Evolutionary conservation across 2,113 vertebrate species (phyloP), one percentile per base, ranked within the genome.

Genomic region (Cavia aperea): DNA sequence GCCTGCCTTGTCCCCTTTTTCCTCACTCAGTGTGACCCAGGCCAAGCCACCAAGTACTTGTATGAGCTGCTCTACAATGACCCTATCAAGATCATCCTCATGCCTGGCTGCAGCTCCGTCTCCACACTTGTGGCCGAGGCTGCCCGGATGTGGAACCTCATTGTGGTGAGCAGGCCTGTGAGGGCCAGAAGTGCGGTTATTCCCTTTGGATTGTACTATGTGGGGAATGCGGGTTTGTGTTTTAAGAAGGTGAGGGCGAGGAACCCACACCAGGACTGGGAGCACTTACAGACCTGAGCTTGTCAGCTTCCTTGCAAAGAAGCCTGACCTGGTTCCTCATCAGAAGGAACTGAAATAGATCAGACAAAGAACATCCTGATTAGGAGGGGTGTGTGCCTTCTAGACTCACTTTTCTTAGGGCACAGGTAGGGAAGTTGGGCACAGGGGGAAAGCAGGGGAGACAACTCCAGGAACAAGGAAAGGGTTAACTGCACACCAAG

Each of bases 101-200:
- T 99, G 99, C 99, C 99, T 0, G 99, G 99, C 88, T 99, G 99
- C 96, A 99, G 99, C 94, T 98, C 98, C 0, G 99, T 99, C 72
- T 99, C 99, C 93, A 99, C 99, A 0, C 95, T 99, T 77, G 99
- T 99, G 94, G 99, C 99, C 0, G 99, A 99, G 92, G 99, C 99
- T 0, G 99, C 99, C 12, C 98, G 99, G 77, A 99, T 99, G 99
- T 99, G 99, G 99, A 99, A 99, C 97, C 99, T 99, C 95, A 99
- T 99, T 2, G 99, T 99, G 98, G 99, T 99, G 96, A 95, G 98
- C 36, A 13, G 12, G 4, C 21, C 16, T 7, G 36, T 0, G 73
- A 33, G 51, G n/a, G 26, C 46, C 81, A 83, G 72, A 29, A 58
- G 68, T 58, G 56, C 18, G 29, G 39, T 49, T 15, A 0, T 23